A percentile compares a stretch with the other conserved stretches of the same genome.
These are phyloP conservation scores for Hormaphis cornu DNA, from an alignment of 1,140 invertebrate genomes.

Conservation along the genomic window DNA sequence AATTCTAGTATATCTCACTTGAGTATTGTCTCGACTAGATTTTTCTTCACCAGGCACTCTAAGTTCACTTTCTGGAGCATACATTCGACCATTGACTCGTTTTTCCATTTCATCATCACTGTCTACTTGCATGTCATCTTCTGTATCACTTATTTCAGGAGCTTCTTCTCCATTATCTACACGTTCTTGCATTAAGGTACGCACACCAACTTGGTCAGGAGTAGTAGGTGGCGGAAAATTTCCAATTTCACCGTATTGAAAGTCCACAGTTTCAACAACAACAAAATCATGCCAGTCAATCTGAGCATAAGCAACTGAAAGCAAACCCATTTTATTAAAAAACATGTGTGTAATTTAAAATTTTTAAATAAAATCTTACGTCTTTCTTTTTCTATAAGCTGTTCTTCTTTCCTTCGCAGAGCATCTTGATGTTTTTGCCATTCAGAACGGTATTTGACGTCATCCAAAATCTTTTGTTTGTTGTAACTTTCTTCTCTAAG, in stretches of 20 bases:
- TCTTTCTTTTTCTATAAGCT: conserved; percentile 87
- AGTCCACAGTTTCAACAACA: conserved; percentile 98
- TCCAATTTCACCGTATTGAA: conserved; percentile 74
- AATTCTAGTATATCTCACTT: too few relatives aligned
- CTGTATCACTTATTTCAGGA: conserved; percentile 44
- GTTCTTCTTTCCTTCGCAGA: conserved; percentile 84
- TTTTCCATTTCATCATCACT: conserved; percentile 36
- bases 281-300: conserved; percentile 99
- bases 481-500: conserved; percentile 69
- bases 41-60: conserved; percentile 34
- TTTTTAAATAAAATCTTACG: conserved; percentile 42
- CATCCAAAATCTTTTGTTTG: conserved; percentile 69
- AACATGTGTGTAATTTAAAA: not conserved
- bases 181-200: conserved; percentile 75
- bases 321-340: not conserved
- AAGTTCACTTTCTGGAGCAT: conserved; percentile 16
- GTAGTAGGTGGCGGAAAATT: conserved; percentile 95
- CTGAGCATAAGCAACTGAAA: conserved; percentile 82
- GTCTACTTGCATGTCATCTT: conserved; percentile 55
- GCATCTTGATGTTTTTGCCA: conserved; percentile 92
- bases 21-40: conserved; percentile 34
- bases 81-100: not conserved
- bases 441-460: conserved; percentile 88
- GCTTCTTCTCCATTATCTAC: conserved; percentile 44
- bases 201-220: conserved; percentile 89